A percentile compares a stretch with the other conserved stretches of the same genome.
Evolutionary conservation across 1,140 invertebrate species (phyloP).

Genomic region (Delia radicum): DNA sequence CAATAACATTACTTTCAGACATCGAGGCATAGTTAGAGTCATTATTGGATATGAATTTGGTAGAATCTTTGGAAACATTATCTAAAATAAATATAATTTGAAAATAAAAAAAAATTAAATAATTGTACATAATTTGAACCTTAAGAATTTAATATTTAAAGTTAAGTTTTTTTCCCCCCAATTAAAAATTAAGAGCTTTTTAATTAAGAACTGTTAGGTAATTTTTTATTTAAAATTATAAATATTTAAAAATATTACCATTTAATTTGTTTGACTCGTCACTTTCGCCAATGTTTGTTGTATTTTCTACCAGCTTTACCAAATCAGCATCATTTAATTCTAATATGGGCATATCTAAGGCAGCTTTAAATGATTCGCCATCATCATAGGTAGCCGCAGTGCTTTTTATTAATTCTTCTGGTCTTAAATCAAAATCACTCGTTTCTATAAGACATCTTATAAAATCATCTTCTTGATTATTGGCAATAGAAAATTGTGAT

Average conservation of each 20-base stretch:
- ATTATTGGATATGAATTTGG: neutral
- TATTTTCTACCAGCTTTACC: neutral
- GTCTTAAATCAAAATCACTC: neutral
- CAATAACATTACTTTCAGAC: no score
- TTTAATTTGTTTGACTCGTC: neutral
- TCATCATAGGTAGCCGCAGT: neutral
- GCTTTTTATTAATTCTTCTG: neutral
- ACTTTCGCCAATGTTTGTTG: neutral
- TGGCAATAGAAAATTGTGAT: neutral
- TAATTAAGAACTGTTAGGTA: no score
- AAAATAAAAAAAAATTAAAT: no score
- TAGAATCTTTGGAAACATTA: neutral
- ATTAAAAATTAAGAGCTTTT: neutral
- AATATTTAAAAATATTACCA: no score
- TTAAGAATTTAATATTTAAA: no score
- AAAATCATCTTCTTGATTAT: slow-evolving; percentile 6
- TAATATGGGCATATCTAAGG: slow-evolving; percentile 12
- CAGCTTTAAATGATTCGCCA: slow-evolving; percentile 1
- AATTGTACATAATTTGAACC: no score
- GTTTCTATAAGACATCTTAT: slow-evolving; percentile 2
- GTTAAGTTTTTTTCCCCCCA: no score
- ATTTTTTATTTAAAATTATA: no score
- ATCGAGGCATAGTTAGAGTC: slow-evolving; percentile 1
- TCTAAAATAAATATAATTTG: neutral
- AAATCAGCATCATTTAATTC: neutral